Evolutionary conservation across 2,113 vertebrate genomes (phyloP).

Genomic region (Actinemys pallida): DNA sequence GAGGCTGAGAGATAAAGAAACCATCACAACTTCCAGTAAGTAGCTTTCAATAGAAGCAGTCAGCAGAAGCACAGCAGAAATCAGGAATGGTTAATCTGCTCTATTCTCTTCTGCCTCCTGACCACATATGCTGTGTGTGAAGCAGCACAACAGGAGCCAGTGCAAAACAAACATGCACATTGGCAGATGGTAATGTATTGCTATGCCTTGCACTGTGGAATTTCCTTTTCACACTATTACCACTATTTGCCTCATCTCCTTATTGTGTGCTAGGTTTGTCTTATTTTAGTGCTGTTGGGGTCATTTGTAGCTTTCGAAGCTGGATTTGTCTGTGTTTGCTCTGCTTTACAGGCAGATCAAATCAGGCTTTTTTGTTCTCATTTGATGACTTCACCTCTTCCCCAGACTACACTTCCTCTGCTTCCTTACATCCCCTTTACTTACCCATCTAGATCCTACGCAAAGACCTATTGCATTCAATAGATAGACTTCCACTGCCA

Average conservation of each 20-base stretch:
- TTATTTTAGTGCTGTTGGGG: conserved; percentile 22
- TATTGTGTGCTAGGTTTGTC: conserved; percentile 49
- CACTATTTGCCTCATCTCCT: conserved; percentile 55
- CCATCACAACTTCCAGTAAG: background rate
- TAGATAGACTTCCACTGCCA: conserved; percentile 23
- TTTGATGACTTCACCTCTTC: conserved; percentile 40
- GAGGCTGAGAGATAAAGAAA: conserved; percentile 6
- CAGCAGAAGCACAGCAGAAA: conserved; percentile 26
- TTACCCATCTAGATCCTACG: background rate
- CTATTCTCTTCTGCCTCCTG: background rate
- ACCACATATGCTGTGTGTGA: background rate
- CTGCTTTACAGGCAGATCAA: conserved; percentile 50
- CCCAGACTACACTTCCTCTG: conserved; percentile 31
- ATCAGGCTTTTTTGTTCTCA: conserved; percentile 30
- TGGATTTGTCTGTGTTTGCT: conserved; percentile 51
- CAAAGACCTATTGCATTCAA: conserved; percentile 6
- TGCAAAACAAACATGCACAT: conserved; percentile 61
- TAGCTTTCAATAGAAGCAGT: conserved; percentile 31
- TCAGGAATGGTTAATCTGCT: conserved; percentile 21
- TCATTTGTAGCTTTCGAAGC: conserved; percentile 53
- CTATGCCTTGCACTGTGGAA: conserved; percentile 42
- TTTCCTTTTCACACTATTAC: conserved; percentile 48
- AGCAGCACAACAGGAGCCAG: conserved; percentile 37
- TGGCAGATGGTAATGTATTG: conserved; percentile 60
- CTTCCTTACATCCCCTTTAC: conserved; percentile 20